Evolutionary conservation across 2,888 invertebrate species (phyloP), one percentile per base, ranked within the genome.

Genomic region (Ethmia dodecea): DNA sequence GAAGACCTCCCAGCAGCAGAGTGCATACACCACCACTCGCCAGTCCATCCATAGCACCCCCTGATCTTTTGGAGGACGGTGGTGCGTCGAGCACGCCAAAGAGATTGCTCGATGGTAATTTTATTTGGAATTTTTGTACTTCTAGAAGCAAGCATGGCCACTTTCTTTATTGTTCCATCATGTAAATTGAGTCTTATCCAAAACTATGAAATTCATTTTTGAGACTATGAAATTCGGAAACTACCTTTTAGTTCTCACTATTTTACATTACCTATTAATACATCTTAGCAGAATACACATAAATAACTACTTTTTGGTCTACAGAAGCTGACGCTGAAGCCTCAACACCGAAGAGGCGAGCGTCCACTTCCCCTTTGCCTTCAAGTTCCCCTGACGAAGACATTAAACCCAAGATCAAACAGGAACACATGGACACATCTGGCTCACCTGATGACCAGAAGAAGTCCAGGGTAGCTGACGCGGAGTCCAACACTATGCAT

Each of bases 401-500:
- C 45, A 78, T 86, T 48, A 87, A 87, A 45, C 83, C 79, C 18
- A 81, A 86, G 60, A 91, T 91, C 60, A 92, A 92, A 67, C 90
- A 91, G 59, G 92, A 92, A 57, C 87, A 89, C 40, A 89, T 90
- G 86, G 90, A 91, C 46, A 87, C 88, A n/a, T 88, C 89, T 41
- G 88, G 88, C 3, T 91, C 90, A 13, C 89, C 89, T 28, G 91
- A 91, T 53, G 88, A 88, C 46, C 86, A 89, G 47, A 94, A 94
- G 73, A 93, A 94, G 60, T 90, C 90, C 25, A 89, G 94, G 66
- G 90, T 93, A 20, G 94, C 91, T 42, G 96, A 96, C 69, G 95
- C 95, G 30, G 95, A 95, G 74, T 94, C 95, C 18, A 96, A 96
- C 70, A 96, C 96, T 38, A 93, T 94, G 81, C 94, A 94, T 78